Evolutionary conservation across 2,888 invertebrate species (phyloP), one percentile per base, ranked within the genome.

Genomic region (Orthonevra nobilis): DNA sequence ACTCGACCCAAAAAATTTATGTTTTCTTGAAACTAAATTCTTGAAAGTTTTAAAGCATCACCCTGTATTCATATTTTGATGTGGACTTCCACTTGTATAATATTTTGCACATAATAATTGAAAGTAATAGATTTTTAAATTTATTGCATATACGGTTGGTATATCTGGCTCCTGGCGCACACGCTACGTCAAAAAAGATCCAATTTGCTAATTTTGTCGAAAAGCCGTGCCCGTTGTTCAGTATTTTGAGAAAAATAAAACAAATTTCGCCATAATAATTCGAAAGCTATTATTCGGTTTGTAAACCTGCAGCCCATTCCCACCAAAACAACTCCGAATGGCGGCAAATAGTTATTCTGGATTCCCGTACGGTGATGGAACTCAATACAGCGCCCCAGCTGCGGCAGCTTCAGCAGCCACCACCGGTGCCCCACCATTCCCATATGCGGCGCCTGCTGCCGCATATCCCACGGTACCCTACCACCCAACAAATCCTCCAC

Each of bases 331-430:
- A 20, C 40, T 30, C 36, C 38, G 63, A 81, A 81, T 81, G 81
- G 81, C 81, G 61, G 73, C 95, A 90, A 95, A 95, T 92, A 96
- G 96, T 92, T 96, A 95, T 92, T 96, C 95, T 89, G 95, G 95
- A 88, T 96, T 96, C 92, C 94, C 95, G 86, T 95, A 95, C 89
- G 94, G 95, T 87, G 95, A 95, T 90, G 95, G 95, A 87, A 95
- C 95, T 91, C 96, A 96, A 89, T 95, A 95, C 95, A 95, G 90
- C 82, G 91, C 91, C 85, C 92, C 94, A 72, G 93, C 94, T 64
- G 93, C 94, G 30, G 90, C 92, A 20, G 91, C 92, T 82, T 94
- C 94, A 81, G 94, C 95, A 56, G 94, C 94, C 12, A 93, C 94
- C 10, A 92, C 81, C 28, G 64, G 64, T 26, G 73, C 68, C 63